These are phyloP conservation scores for Daphoenositta chrysoptera DNA, from an alignment of 2,113 vertebrate species.

Conservation along the genomic window DNA sequence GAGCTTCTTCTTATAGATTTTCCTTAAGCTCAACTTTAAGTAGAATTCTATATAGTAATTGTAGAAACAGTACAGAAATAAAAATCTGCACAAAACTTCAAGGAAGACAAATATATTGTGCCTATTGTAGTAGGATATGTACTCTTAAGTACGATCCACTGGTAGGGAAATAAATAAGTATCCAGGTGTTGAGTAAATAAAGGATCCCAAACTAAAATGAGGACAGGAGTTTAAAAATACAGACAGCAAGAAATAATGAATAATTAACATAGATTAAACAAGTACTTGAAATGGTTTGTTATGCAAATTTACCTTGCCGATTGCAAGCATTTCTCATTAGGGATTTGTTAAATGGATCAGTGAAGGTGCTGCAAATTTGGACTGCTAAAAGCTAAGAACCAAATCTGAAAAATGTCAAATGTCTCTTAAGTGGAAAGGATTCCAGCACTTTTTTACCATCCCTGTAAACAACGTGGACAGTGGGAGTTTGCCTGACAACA, in stretches of 20 bases:
- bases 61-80: background rate
- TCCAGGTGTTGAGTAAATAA: background rate
- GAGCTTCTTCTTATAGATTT: background rate
- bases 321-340: background rate
- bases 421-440: background rate
- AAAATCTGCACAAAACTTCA: background rate
- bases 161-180: background rate
- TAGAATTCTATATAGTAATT: background rate
- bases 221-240: background rate
- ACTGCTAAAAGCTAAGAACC: background rate
- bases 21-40: accelerated
- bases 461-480: too few species aligned
- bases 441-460: background rate
- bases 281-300: background rate
- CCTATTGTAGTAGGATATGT: background rate
- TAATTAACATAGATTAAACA: background rate
- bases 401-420: background rate
- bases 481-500: background rate
- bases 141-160: background rate
- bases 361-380: background rate
- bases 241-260: background rate
- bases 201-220: background rate
- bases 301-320: background rate
- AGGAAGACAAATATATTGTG: background rate
- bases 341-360: background rate